phyloP scores from a whole-genome alignment of 2,888 invertebrate genomes.

The Polymixis lichenea region DNA sequence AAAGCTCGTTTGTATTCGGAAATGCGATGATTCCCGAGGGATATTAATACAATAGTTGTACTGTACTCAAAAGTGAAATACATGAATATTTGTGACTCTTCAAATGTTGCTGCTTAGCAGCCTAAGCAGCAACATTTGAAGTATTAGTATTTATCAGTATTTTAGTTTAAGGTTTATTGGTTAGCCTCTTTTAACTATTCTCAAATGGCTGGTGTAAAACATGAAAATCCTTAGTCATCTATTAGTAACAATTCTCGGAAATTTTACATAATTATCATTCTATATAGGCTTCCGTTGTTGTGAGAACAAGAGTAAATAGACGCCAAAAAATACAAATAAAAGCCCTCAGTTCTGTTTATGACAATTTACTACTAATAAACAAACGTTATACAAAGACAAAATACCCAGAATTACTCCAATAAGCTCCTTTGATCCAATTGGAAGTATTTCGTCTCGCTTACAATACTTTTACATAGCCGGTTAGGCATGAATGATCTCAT shows the following conservation, averaged over 20 bases:
- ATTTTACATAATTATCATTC: too few species aligned
- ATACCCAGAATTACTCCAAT: constrained; percentile 21
- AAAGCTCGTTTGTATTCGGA: too few species aligned
- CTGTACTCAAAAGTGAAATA: neutral
- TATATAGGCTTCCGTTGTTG: neutral
- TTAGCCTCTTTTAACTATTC: too few species aligned
- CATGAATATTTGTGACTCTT: too few species aligned
- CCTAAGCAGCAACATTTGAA: too few species aligned
- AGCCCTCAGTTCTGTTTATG: neutral
- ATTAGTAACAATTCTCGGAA: neutral
- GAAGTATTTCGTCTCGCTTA: constrained; percentile 19
- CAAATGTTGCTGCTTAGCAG: neutral
- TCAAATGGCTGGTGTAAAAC: too few species aligned
- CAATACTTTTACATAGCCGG: constrained; percentile 49
- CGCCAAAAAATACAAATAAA: neutral
- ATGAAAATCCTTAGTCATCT: neutral
- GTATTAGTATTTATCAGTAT: too few species aligned
- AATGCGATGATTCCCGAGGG: too few species aligned
- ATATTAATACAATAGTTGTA: too few species aligned
- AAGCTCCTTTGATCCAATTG: constrained; percentile 35
- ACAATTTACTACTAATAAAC: constrained; percentile 7
- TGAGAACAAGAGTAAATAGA: neutral
- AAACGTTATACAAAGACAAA: constrained; percentile 12
- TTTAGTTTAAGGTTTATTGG: too few species aligned
- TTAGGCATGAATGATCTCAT: constrained; percentile 59